Base-by-base conservation (phyloP, 2,888 invertebrate genomes). In the Drosophila neonasuta region DNA sequence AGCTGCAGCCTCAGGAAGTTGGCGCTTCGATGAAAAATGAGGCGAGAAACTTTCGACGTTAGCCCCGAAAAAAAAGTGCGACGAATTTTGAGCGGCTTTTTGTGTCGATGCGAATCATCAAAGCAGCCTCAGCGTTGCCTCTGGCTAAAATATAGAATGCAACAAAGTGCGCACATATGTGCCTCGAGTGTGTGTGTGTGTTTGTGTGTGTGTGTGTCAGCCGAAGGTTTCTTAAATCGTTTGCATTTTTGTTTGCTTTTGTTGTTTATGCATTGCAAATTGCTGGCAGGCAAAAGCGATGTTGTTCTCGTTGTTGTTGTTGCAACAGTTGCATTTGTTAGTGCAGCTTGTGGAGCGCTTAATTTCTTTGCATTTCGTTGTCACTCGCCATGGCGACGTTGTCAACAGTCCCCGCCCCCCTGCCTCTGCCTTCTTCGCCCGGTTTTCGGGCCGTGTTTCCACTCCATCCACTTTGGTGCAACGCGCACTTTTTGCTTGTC, bases 401-500 rank as follows among this genome's bases (percentile, higher is more conserved):
- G 79, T 79, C 83, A 79, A 80, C 71, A 64, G 71, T 60, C 56
- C 11, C 10, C 10, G 32, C 32, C 32, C 10, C 32, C 11, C 10
- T 11, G n/a, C 34, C 34, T 4, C 2, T 20, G 20, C 20, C 20
- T 20, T 4, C 20, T 20, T 20, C 20, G 30, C 44, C 46, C 65
- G 7, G 39, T 56, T 49, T 41, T 44, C 52, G 69, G 65, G 67
- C 71, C 65, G 67, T 58, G 63, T 73, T 79, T 79, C 75, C 82
- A 80, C 75, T 77, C 81, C 84, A 85, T 85, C 76, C 78, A 81
- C 77, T 83, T 87, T 78, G 78, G 73, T 64, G 75, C 78, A 76
- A 65, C 72, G 85, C 76, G 79, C 84, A 87, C 79, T 88, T 88
- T 87, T 87, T 83, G 77, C 86, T 80, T 88, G 88, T 88, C 88